A percentile compares a stretch with the other conserved stretches of the same genome.
These are phyloP conservation scores for Lacerta agilis DNA, from an alignment of 2,797 vertebrate genomes.

Conservation along the genomic window DNA sequence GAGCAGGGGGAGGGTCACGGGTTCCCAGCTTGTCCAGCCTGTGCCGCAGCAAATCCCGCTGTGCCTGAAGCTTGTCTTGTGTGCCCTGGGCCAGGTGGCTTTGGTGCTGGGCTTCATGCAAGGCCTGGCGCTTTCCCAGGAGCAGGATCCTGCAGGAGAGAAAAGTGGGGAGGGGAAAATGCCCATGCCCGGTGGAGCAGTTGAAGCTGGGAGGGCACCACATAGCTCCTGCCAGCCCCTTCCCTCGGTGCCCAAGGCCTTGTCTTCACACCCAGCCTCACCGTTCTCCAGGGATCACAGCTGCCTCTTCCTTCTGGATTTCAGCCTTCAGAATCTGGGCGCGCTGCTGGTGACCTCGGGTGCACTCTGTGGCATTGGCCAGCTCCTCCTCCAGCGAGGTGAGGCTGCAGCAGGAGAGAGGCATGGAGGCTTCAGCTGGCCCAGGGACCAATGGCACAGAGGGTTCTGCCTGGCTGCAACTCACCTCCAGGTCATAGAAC, in stretches of 20 bases:
- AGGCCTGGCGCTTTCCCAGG: constrained; percentile 87
- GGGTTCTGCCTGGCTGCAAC: too few relatives aligned
- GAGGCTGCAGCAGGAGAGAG: constrained; percentile 71
- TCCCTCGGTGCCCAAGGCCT: too few relatives aligned
- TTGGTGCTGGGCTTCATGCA: constrained; percentile 88
- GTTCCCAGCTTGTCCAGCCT: constrained; percentile 83
- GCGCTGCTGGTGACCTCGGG: constrained; percentile 78
- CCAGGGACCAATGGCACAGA: too few relatives aligned
- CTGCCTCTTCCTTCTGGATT: constrained; percentile 77
- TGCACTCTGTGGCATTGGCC: constrained; percentile 71
- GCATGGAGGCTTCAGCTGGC: neutral
- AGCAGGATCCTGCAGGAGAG: constrained; percentile 83
- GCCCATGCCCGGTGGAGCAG: neutral
- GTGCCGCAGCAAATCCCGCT: constrained; percentile 83
- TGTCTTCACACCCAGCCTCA: constrained; percentile 54
- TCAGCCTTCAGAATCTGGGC: constrained; percentile 84
- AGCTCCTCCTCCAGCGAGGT: constrained; percentile 86
- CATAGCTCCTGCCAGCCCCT: too few relatives aligned
- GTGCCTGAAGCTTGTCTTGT: constrained; percentile 86
- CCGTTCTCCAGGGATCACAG: constrained; percentile 81
- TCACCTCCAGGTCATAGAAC: too few relatives aligned
- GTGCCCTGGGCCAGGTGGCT: constrained; percentile 84
- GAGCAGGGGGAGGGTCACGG: constrained; percentile 77
- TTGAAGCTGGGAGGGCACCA: neutral
- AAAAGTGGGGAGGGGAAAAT: neutral